phyloP scores from a whole-genome alignment of 1,140 invertebrate genomes.

The Ephestia elutella region DNA sequence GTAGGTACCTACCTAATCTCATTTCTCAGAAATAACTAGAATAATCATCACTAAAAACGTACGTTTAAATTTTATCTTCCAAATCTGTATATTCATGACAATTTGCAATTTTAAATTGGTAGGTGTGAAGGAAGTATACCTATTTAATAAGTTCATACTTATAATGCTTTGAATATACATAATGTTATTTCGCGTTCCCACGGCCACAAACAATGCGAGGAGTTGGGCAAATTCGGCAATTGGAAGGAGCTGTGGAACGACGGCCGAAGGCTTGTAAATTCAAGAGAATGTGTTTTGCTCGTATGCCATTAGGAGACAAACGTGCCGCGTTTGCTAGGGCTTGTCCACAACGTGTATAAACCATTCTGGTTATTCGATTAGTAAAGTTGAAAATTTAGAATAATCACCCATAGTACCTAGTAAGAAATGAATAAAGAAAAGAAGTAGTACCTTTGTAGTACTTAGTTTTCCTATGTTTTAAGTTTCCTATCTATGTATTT shows the following conservation, averaged over 20 bases:
- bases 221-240: neutral
- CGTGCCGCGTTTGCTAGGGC: neutral
- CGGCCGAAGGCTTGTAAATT: neutral
- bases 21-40: no score
- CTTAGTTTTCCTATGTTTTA: no score
- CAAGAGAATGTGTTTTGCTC: neutral
- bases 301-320: neutral
- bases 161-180: neutral
- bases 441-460: no score
- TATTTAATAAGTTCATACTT: neutral
- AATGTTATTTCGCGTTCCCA: neutral
- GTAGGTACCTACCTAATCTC: no score
- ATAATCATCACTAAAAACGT: no score
- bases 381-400: no score
- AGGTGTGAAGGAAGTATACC: neutral
- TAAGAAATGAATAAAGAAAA: no score
- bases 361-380: no score
- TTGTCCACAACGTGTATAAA: neutral
- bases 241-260: neutral
- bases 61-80: neutral
- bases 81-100: neutral
- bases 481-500: no score
- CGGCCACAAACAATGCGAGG: neutral
- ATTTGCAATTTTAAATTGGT: conserved; percentile 1
- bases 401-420: no score